Evolutionary conservation across 1,140 invertebrate genomes (phyloP), one percentile per base, ranked within the genome.

Genomic region (Intoshia linei): DNA sequence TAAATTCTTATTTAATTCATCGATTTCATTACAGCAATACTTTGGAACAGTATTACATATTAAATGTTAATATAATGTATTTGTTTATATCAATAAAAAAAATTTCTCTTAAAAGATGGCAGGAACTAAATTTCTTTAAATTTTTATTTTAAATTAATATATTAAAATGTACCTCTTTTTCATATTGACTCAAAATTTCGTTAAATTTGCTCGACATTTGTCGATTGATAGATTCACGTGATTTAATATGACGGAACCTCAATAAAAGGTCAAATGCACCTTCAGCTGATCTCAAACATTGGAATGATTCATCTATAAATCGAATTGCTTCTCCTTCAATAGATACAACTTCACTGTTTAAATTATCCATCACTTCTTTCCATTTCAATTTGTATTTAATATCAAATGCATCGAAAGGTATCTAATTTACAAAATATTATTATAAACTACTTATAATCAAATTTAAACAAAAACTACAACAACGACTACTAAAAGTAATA

Each of bases 301-400:
- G 67, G 48, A 84, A 81, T 40, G 72, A 73, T 43, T 74, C 66
- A 50, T 79, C 72, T 32, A 81, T 75, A 41, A 78, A 76, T 38
- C 62, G 65, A 45, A 70, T 70, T 0, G 74, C 72, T 48, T 78
- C 71, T n/a, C 65, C 62, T 49, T 83, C 75, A 3, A 81, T 61
- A 40, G 61, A 57, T 4, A 55, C 48, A 0, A 78, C 69, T 47
- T 75, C 69, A 23, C 62, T 65, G 46, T 71, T 65, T 47, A 81
- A 77, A 38, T 64, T 64, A 1, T 64, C 62, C 57, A 74, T 69
- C 0, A 74, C 65, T 1, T 68, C 68, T 41, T 72, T 68, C 76
- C 76, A 84, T 46, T 71, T 72, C 48, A 71, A 68, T 47, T 66
- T 67, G 42, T 74, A 70, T 34, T 67, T 66, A 27, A 65, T 64